A percentile compares a stretch with the other conserved stretches of the same genome.
phyloP scores from a whole-genome alignment of 2,113 vertebrate species.

The Coptodon bakossiorum region DNA sequence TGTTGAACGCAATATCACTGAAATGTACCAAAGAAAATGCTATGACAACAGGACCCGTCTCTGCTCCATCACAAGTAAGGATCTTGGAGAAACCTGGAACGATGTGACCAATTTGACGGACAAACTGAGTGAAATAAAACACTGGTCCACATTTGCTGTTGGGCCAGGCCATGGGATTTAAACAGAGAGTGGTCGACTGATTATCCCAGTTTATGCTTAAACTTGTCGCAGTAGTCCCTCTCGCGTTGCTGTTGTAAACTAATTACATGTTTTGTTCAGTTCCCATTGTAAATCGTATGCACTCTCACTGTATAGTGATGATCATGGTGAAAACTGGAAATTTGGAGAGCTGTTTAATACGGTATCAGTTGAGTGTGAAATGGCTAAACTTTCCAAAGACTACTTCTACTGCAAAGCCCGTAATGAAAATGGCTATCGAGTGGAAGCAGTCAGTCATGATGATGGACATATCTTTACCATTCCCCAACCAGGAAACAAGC shows the following conservation, averaged over 20 bases:
- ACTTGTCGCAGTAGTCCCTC: too few species aligned
- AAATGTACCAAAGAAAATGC: not conserved
- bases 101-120: fast-evolving
- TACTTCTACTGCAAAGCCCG: too few species aligned
- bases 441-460: too few species aligned
- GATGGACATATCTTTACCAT: too few species aligned
- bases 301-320: not conserved
- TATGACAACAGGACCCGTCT: not conserved
- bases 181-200: not conserved
- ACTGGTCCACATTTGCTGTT: not conserved
- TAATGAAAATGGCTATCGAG: too few species aligned
- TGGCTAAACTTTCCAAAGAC: not conserved
- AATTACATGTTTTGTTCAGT: too few species aligned
- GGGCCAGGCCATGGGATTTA: not conserved
- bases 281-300: too few species aligned
- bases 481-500: too few species aligned
- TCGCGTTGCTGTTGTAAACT: too few species aligned
- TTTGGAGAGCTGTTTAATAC: not conserved
- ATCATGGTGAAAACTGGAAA: too few species aligned
- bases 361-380: not conserved
- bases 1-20: not conserved
- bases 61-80: fast-evolving
- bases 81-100: not conserved
- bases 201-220: not conserved
- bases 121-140: fast-evolving